Evolutionary conservation across 2,113 vertebrate genomes (phyloP).

Genomic region (Athene cunicularia): DNA sequence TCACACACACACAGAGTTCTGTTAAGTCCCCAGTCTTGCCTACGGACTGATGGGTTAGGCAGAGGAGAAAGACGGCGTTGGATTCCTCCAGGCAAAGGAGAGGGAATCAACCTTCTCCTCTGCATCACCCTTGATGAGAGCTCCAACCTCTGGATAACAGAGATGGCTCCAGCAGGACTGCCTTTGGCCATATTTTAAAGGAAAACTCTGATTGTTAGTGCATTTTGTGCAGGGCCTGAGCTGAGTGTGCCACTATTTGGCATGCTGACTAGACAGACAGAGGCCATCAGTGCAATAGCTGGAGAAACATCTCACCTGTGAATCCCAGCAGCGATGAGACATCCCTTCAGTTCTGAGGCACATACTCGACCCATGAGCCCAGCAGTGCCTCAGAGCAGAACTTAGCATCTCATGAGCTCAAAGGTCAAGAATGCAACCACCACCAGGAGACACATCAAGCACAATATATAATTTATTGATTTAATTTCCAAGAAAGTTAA

Average conservation of each 20-base stretch:
- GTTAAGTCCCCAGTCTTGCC: background rate
- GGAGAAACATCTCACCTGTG: background rate
- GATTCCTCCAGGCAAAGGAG: background rate
- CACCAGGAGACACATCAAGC: background rate
- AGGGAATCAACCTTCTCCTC: background rate
- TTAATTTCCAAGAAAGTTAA: background rate
- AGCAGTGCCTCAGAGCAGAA: background rate
- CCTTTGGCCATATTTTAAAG: background rate
- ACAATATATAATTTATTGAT: background rate
- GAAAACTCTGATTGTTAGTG: background rate
- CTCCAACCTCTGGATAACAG: background rate
- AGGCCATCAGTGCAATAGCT: fast-evolving
- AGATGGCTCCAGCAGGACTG: background rate
- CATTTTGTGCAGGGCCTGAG: background rate
- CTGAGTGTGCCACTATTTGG: background rate
- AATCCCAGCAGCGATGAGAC: background rate
- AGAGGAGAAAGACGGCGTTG: background rate
- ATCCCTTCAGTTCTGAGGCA: background rate
- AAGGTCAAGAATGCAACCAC: background rate
- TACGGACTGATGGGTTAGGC: background rate
- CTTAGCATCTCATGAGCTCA: background rate
- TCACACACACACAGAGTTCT: background rate
- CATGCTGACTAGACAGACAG: fast-evolving
- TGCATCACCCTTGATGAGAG: background rate
- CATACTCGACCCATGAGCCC: fast-evolving